Percentiles rank a stretch among this genome's conserved stretches.
Evolutionary conservation across 2,888 invertebrate species (phyloP).

Genomic region (Aproaerema taeniolella): DNA sequence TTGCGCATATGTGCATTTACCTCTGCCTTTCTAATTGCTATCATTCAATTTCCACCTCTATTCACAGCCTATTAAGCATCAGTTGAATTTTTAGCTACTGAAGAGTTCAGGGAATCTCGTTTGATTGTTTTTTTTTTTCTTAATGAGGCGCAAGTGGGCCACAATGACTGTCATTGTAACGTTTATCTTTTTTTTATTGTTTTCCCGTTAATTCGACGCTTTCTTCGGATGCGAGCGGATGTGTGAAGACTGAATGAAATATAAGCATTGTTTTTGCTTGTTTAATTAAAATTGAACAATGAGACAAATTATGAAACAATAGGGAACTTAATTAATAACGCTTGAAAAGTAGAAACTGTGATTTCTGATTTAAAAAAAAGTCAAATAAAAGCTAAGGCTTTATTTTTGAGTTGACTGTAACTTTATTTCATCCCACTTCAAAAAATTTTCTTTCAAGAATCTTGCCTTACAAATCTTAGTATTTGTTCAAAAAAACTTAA

Average conservation of each 20-base stretch:
- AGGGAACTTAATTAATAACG: too few relatives aligned
- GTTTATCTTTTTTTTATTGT: constrained; percentile 48
- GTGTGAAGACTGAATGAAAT: constrained; percentile 6
- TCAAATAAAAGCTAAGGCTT: too few relatives aligned
- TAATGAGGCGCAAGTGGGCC: constrained; percentile 72
- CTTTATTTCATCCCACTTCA: too few relatives aligned
- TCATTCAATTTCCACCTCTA: background rate
- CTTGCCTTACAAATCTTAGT: too few relatives aligned
- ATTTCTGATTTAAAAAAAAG: too few relatives aligned
- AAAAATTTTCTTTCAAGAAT: too few relatives aligned
- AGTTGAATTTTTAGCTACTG: constrained; percentile 18
- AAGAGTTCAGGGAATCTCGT: constrained; percentile 48
- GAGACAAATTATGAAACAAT: constrained; percentile 10
- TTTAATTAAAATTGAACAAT: constrained; percentile 7
- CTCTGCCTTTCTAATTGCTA: background rate
- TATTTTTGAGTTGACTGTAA: too few relatives aligned
- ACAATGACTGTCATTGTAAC: constrained; percentile 67
- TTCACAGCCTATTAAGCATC: background rate
- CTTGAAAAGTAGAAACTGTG: too few relatives aligned
- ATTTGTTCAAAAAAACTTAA: too few relatives aligned
- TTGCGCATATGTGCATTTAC: constrained; percentile 28
- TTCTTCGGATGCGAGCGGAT: constrained; percentile 46
- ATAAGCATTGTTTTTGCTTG: constrained; percentile 9
- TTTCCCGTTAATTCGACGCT: constrained; percentile 56
- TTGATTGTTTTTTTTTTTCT: constrained; percentile 65